Conservation (phyloP, 2,888 invertebrate species). For the Pseudococcus jackbeardsleyi region DNA sequence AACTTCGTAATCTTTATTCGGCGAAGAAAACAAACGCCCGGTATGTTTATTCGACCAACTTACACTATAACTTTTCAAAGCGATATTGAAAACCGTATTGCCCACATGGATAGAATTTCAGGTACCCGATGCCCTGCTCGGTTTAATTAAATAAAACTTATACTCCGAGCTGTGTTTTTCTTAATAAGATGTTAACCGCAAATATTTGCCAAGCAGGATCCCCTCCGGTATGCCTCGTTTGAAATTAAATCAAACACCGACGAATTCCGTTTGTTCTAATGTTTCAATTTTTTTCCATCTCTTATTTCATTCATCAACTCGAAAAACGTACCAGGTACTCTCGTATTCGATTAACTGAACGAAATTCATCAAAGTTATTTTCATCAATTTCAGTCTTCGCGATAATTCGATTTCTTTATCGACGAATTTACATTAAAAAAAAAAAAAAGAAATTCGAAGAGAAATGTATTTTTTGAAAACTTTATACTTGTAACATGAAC, state of each 20-base stretch:
- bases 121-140: not conserved
- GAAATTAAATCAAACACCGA: conserved; percentile 16
- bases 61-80: not conserved
- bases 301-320: conserved; percentile 1
- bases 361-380: not conserved
- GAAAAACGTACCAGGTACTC: not conserved
- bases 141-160: conserved; percentile 6
- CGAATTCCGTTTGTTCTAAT: not conserved
- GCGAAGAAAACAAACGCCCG: not conserved
- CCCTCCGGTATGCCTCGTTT: not conserved
- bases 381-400: not conserved
- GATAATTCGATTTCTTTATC: not conserved
- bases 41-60: not conserved
- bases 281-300: not conserved
- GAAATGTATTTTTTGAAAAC: not conserved
- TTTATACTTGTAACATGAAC: not conserved
- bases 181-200: conserved; percentile 15
- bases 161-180: not conserved
- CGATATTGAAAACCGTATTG: not conserved
- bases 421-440: not conserved
- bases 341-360: not conserved
- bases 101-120: conserved; percentile 12
- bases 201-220: not conserved
- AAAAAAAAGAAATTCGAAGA: not conserved
- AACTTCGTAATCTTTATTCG: conserved; percentile 5